Conservation (phyloP, 2,797 vertebrate genomes). For the Oceanodroma leucorhoa region DNA sequence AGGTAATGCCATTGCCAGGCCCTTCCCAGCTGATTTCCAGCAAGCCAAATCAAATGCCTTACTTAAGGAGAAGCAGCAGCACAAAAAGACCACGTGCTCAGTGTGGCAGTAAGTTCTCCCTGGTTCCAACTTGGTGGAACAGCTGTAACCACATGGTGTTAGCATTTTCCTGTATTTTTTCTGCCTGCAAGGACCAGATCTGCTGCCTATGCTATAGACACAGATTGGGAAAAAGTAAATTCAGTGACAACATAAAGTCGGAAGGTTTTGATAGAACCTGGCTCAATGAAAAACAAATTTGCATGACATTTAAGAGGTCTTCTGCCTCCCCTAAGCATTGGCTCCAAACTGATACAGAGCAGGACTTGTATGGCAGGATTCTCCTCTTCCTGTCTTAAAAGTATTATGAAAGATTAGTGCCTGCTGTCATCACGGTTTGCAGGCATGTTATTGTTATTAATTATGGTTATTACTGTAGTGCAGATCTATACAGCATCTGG, state of each 20-base stretch:
- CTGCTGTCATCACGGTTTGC: slow-evolving; percentile 49
- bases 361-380: slow-evolving; percentile 43
- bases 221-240: neutral
- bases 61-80: neutral
- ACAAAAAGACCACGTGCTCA: neutral
- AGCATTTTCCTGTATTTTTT: neutral
- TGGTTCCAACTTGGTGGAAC: neutral
- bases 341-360: slow-evolving; percentile 40
- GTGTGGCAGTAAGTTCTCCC: neutral
- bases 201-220: neutral
- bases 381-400: slow-evolving; percentile 63
- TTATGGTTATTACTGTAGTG: slow-evolving; percentile 20
- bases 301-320: slow-evolving; percentile 1
- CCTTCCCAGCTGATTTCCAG: neutral
- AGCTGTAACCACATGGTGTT: neutral
- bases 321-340: slow-evolving; percentile 42
- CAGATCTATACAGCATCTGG: slow-evolving; percentile 42
- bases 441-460: slow-evolving; percentile 64
- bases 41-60: neutral
- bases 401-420: slow-evolving; percentile 61
- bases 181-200: neutral
- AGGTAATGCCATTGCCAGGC: neutral
- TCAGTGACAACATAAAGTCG: neutral
- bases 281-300: slow-evolving; percentile 15
- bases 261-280: slow-evolving; percentile 5